These are phyloP conservation scores for Heteronetta atricapilla DNA, from an alignment of 2,113 vertebrate species.

Conservation along the genomic window DNA sequence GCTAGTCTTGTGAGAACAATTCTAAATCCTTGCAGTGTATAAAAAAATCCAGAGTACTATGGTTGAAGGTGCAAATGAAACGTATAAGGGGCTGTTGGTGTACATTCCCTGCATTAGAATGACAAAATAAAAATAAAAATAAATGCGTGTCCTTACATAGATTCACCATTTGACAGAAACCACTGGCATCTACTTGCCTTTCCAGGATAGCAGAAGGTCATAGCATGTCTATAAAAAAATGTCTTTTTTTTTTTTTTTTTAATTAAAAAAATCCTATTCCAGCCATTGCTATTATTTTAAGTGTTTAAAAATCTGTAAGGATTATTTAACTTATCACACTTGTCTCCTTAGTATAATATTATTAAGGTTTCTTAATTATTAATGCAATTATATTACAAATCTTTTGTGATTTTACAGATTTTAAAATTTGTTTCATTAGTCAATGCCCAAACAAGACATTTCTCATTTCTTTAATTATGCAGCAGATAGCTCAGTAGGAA, in stretches of 20 bases:
- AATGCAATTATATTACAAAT: not conserved
- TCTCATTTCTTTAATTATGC: slow-evolving; percentile 1
- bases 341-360: not conserved
- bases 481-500: not conserved
- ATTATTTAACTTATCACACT: not conserved
- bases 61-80: not conserved
- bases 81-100: not conserved
- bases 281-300: not conserved
- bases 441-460: not conserved
- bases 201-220: not conserved
- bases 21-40: not conserved
- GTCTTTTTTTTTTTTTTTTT: not conserved
- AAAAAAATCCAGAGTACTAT: not conserved
- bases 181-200: not conserved
- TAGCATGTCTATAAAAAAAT: not conserved
- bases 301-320: not conserved
- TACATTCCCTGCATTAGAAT: not conserved
- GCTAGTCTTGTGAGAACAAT: not conserved
- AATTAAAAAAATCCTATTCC: not conserved
- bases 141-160: not conserved
- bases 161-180: not conserved
- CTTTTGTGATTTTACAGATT: not conserved
- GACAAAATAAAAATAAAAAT: not conserved
- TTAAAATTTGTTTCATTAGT: not conserved
- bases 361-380: slow-evolving; percentile 12